Percentiles rank a stretch among this genome's conserved stretches.
These are phyloP conservation scores for Horisme vitalbata DNA, from an alignment of 2,888 invertebrate species.

Conservation along the genomic window DNA sequence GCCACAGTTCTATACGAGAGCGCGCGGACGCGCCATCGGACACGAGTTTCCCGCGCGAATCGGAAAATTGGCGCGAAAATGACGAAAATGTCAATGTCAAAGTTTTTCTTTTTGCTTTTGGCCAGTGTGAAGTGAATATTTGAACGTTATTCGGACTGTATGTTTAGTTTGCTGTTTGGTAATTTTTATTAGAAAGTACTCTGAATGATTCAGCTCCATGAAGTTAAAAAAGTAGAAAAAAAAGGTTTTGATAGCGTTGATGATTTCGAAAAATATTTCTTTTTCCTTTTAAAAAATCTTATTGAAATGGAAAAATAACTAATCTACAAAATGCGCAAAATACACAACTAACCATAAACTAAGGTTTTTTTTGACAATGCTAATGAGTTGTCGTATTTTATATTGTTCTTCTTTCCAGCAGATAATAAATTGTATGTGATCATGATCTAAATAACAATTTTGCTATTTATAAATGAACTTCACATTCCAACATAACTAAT, in stretches of 20 bases:
- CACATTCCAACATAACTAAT: no score
- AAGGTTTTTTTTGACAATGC: conserved; percentile 37
- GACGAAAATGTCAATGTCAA: conserved; percentile 60
- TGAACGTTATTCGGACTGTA: conserved; percentile 16
- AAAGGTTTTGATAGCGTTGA: no score
- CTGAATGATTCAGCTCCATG: conserved; percentile 10
- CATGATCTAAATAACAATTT: no score
- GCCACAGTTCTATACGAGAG: conserved; percentile 67
- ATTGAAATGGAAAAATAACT: background rate
- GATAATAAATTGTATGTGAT: conserved; percentile 11
- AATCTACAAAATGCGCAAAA: background rate
- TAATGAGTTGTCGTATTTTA: conserved; percentile 29
- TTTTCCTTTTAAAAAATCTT: background rate
- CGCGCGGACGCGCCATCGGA: conserved; percentile 63
- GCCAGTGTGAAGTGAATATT: conserved; percentile 36
- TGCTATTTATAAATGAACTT: no score
- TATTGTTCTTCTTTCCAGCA: conserved; percentile 20
- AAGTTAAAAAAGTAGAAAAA: background rate
- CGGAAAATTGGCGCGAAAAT: conserved; percentile 81
- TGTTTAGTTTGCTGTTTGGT: conserved; percentile 17
- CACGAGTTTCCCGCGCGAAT: conserved; percentile 56
- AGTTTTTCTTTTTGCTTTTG: conserved; percentile 33
- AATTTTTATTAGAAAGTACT: conserved; percentile 3
- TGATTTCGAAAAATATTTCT: no score
- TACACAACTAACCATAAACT: conserved; percentile 19